Evolutionary conservation across 2,888 invertebrate species (phyloP).

Genomic region (Lydus trimaculatus): DNA sequence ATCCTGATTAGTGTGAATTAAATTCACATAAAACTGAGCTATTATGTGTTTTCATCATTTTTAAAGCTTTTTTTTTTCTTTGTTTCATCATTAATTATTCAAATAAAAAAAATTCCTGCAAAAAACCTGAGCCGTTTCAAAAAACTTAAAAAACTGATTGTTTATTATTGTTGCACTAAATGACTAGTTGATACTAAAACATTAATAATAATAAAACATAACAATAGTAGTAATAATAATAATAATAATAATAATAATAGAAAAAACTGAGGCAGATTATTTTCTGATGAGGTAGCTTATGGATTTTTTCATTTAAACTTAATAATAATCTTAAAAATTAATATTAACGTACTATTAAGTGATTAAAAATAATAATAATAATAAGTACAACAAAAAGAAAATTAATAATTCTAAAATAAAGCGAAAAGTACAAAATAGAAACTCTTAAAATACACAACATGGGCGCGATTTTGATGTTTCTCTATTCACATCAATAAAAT

Average conservation of each 20-base stretch:
- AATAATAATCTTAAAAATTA: not conserved
- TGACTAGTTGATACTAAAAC: conserved; percentile 51
- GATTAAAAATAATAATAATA: conserved; percentile 24
- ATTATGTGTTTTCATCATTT: not conserved
- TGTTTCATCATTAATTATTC: not conserved
- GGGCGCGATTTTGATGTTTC: conserved; percentile 4
- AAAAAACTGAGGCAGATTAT: conserved; percentile 49
- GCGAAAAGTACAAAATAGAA: conserved; percentile 16
- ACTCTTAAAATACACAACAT: conserved; percentile 6
- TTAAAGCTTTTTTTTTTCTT: not conserved
- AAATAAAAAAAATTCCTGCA: not conserved
- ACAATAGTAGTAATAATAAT: not conserved
- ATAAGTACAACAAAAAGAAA: conserved; percentile 33
- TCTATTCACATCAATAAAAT: not conserved
- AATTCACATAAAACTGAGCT: not conserved
- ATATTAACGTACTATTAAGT: conserved; percentile 29
- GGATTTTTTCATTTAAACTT: conserved; percentile 31
- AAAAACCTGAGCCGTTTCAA: conserved; percentile 4
- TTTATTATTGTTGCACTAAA: conserved; percentile 50
- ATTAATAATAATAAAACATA: not conserved
- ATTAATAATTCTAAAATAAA: conserved; percentile 17
- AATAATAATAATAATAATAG: conserved; percentile 33
- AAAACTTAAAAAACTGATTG: conserved; percentile 8
- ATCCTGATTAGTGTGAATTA: conserved; percentile 6
- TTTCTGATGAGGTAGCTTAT: conserved; percentile 46